These are phyloP conservation scores for Nycticebus coucang DNA, from an alignment of 2,113 vertebrate genomes.

Conservation along the genomic window DNA sequence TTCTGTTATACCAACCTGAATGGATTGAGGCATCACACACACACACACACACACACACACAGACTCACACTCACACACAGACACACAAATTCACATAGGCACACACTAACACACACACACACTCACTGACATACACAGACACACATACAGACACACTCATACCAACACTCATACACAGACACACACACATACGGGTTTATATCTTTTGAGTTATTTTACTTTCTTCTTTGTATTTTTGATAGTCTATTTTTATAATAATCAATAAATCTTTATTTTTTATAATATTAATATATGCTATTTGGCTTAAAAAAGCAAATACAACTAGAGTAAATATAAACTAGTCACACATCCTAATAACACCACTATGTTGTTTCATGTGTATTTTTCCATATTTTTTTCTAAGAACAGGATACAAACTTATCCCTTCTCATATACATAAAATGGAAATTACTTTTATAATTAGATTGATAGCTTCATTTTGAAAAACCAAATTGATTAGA, in stretches of 20 bases:
- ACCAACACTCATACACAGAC: too few species aligned
- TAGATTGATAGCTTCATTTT: background rate
- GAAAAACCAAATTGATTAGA: background rate
- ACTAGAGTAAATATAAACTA: background rate
- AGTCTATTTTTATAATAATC: constrained; percentile 9
- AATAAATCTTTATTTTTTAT: background rate
- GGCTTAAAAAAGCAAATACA: background rate
- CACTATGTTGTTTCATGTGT: background rate
- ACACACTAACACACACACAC: too few species aligned
- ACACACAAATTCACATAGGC: background rate
- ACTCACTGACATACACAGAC: too few species aligned
- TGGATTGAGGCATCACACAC: background rate
- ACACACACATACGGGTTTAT: background rate
- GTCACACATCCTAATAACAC: background rate
- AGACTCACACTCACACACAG: background rate
- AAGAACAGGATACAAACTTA: background rate
- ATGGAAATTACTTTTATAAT: background rate
- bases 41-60: background rate
- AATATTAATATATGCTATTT: background rate
- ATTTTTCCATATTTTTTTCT: background rate
- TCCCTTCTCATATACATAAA: background rate
- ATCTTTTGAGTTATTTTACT: background rate
- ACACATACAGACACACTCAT: too few species aligned
- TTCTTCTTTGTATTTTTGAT: background rate
- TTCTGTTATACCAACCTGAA: background rate